Base-by-base conservation (phyloP, 2,113 vertebrate species). In the Maccullochella peelii region DNA sequence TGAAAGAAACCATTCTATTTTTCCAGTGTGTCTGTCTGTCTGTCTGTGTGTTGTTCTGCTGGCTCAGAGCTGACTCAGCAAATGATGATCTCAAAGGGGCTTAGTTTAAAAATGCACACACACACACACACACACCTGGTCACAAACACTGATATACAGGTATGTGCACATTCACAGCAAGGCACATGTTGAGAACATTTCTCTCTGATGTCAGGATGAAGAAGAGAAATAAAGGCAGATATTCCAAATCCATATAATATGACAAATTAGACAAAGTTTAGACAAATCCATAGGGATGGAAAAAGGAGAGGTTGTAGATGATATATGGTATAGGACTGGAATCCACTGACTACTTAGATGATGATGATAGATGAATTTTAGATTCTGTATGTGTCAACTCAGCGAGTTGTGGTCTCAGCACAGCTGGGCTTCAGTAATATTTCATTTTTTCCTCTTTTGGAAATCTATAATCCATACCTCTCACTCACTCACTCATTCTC, bases 361-460 rank as follows among this genome's bases (percentile, higher is more conserved):
- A 85, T 47, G 73, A 70, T 90, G 86, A 88, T 80, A n/a, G 76
- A 91, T 90, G 66, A 65, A 88, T 85, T 79, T 77, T n/a, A 50
- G 44, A 61, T 72, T 50, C 36, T 54, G 9, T 50, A 30, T 85
- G 49, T 79, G 84, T 86, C 84, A 83, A 69, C 79, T 89, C 82
- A 88, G 87, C 88, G 2, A 73, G 36, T 81, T 72, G 84, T 42
- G 38, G 58, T 36, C 1, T 1, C 62, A 52, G 74, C 80, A 79
- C 83, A 89, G 80, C 83, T 87, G 85, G 73, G 70, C n/a, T 66
- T 83, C 54, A 81, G 73, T 85, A 79, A 83, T 85, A 85, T 85
- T 78, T 86, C 23, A 49, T 72, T 80, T 80, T 49, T 74, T 18
- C 57, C n/a, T 50, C 40, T 83, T 73, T 82, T 65, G 14, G 23